Conservation (phyloP, 1,140 invertebrate genomes). For the Forficula auricularia region DNA sequence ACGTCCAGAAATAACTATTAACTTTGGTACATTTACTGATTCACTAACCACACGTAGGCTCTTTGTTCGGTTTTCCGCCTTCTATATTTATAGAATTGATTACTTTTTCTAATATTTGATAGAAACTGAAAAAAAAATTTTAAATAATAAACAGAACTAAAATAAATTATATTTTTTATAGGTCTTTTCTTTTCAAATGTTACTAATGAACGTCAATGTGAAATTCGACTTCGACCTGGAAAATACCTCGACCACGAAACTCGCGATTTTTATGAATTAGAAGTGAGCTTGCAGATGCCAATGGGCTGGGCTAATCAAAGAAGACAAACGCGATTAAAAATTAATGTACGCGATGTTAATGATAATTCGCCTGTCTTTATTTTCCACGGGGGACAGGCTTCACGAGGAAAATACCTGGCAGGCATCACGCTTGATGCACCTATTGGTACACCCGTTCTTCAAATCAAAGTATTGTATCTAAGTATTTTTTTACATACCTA, state of each 20-base stretch:
- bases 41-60: too few species aligned
- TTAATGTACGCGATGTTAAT: conserved; percentile 71
- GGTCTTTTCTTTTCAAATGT: conserved; percentile 51
- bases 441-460: conserved; percentile 52
- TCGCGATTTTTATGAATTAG: conserved; percentile 50
- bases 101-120: too few species aligned
- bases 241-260: conserved; percentile 52
- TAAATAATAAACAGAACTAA: too few species aligned
- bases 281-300: conserved; percentile 53
- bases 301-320: conserved; percentile 58
- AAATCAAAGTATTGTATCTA: conserved; percentile 35
- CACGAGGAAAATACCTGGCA: conserved; percentile 46
- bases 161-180: conserved; percentile 20
- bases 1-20: too few species aligned
- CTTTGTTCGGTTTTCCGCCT: too few species aligned
- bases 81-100: too few species aligned
- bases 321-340: conserved; percentile 45
- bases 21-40: too few species aligned
- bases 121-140: too few species aligned
- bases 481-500: background rate
- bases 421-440: conserved; percentile 45
- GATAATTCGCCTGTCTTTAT: conserved; percentile 73
- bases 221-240: conserved; percentile 44
- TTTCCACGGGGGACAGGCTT: conserved; percentile 29
- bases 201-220: conserved; percentile 61